Percentiles rank a stretch among this genome's conserved stretches.
These are phyloP conservation scores for Microctonus brassicae DNA, from an alignment of 2,888 invertebrate species.

Conservation along the genomic window DNA sequence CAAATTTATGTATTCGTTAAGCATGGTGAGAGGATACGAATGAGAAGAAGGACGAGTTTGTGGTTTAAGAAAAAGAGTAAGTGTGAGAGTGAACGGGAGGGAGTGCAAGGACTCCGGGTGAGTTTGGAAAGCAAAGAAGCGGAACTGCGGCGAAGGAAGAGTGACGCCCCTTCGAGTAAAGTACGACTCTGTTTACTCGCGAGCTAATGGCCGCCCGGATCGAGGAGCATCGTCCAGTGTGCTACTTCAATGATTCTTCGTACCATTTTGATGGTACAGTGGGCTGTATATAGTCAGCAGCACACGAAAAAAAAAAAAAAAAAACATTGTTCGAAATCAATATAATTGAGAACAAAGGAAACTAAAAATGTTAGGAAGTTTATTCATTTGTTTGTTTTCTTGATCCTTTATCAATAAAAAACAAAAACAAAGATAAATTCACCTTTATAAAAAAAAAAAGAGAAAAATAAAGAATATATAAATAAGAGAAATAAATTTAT, in stretches of 20 bases:
- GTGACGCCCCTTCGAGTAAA: slow-evolving; percentile 66
- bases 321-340: neutral
- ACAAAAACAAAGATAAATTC: neutral
- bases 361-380: neutral
- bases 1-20: slow-evolving; percentile 25
- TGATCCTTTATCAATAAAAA: neutral
- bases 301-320: slow-evolving; percentile 10
- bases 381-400: neutral
- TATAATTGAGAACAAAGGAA: slow-evolving; percentile 22
- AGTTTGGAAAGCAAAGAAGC: slow-evolving; percentile 55
- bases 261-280: slow-evolving; percentile 16
- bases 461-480: no score
- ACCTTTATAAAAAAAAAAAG: neutral
- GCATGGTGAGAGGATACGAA: slow-evolving; percentile 4
- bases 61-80: slow-evolving; percentile 19
- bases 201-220: slow-evolving; percentile 67
- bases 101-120: neutral
- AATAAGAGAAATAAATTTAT: no score
- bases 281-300: neutral
- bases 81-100: neutral
- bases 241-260: slow-evolving; percentile 38
- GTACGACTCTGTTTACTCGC: slow-evolving; percentile 68
- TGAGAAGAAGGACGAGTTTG: slow-evolving; percentile 13
- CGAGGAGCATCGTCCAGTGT: slow-evolving; percentile 57
- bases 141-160: slow-evolving; percentile 62